Evolutionary conservation across 2,113 vertebrate species (phyloP).

Genomic region (Pseudois nayaur): DNA sequence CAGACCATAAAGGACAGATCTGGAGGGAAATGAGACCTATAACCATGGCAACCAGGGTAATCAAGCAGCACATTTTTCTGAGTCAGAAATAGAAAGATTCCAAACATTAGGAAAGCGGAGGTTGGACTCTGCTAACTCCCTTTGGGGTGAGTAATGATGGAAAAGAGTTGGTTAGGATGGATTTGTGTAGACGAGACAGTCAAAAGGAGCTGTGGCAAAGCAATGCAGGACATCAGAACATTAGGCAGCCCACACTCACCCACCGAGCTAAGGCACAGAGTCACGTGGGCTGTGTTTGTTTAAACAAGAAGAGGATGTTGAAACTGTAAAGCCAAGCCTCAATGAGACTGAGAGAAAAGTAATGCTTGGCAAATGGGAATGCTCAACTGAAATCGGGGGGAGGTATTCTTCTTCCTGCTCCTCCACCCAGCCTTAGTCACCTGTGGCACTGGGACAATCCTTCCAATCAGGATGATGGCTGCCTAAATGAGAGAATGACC

Average conservation of each 20-base stretch:
- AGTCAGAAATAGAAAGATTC: neutral
- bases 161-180: neutral
- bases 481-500: neutral
- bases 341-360: neutral
- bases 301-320: neutral
- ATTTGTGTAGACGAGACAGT: neutral
- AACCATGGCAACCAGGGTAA: slow-evolving; percentile 42
- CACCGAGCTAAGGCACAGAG: neutral
- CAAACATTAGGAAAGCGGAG: neutral
- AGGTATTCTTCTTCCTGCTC: neutral
- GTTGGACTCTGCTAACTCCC: neutral
- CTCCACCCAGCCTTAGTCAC: neutral
- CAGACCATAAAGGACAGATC: neutral
- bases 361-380: neutral
- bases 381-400: neutral
- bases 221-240: neutral
- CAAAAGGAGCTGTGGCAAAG: neutral
- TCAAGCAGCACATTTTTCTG: neutral
- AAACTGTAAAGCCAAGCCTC: neutral
- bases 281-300: neutral
- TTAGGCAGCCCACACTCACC: neutral
- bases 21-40: neutral
- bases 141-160: neutral
- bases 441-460: neutral
- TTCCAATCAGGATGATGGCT: neutral